Percentiles rank a stretch among this genome's conserved stretches.
These are phyloP conservation scores for Acronicta aceris DNA, from an alignment of 2,888 invertebrate genomes.

Conservation along the genomic window DNA sequence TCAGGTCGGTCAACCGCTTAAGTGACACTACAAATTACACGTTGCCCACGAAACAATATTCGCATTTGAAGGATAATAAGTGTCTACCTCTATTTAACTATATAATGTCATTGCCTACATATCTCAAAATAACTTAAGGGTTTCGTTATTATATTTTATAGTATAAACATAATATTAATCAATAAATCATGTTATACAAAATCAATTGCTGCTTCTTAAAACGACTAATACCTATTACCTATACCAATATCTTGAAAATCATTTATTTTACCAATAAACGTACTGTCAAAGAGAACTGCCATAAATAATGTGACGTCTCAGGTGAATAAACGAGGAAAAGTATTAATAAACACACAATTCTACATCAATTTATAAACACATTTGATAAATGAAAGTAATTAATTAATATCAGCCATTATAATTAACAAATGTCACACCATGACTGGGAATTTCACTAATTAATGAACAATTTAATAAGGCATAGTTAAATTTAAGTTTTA, in stretches of 20 bases:
- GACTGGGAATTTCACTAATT: slow-evolving; percentile 18
- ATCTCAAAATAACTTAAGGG: no score
- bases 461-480: not conserved
- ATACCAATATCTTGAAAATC: not conserved
- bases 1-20: no score
- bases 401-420: slow-evolving; percentile 3
- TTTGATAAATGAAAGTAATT: slow-evolving; percentile 14
- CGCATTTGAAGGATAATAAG: no score
- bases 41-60: no score
- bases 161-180: no score
- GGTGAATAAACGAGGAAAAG: slow-evolving; percentile 7
- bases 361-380: slow-evolving; percentile 6
- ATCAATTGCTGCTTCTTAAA: no score
- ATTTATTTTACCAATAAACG: not conserved
- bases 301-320: slow-evolving; percentile 4
- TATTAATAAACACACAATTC: slow-evolving; percentile 3
- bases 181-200: no score
- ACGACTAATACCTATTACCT: not conserved
- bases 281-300: not conserved
- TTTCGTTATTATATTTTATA: no score
- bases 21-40: no score
- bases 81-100: no score
- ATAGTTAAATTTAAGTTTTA: no score
- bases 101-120: no score
- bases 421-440: slow-evolving; percentile 14